Evolutionary conservation across 35 echinoderm and acorn worm species (phyloP).

Genomic region (Acanthaster planci): DNA sequence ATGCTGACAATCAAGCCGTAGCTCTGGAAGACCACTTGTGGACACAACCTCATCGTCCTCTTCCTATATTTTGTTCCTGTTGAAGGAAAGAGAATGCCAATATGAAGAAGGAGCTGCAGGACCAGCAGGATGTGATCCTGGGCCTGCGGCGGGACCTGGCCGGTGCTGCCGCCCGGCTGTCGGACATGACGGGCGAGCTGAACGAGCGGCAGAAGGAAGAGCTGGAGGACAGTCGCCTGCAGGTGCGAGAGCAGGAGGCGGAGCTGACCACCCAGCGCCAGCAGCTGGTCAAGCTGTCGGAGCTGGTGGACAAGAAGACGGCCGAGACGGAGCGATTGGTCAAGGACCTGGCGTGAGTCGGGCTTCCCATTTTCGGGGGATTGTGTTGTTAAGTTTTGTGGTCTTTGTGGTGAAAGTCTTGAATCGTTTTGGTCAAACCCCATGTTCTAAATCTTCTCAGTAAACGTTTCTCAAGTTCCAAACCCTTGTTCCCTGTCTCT

Average conservation of each 20-base stretch:
- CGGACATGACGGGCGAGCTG: constrained; percentile 94
- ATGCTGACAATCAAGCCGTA: no score
- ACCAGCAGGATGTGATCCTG: constrained; percentile 86
- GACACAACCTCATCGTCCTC: no score
- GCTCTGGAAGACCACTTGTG: no score
- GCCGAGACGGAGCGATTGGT: constrained; percentile 51
- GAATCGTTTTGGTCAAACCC: no score
- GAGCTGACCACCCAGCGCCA: constrained; percentile 96
- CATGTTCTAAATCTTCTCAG: no score
- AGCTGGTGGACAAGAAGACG: constrained; percentile 82
- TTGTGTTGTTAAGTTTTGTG: no score
- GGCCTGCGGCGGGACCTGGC: constrained; percentile 84
- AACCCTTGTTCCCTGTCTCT: no score
- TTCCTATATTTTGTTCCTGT: neutral
- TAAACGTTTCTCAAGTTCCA: no score
- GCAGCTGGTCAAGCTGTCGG: constrained; percentile 92
- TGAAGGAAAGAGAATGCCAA: constrained; percentile 77
- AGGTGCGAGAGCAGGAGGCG: constrained; percentile 75
- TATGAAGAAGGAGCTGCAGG: constrained; percentile 88
- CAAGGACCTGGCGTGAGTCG: constrained; percentile 73
- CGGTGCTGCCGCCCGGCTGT: constrained; percentile 84
- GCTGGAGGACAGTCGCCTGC: constrained; percentile 64
- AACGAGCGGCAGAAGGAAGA: constrained; percentile 93
- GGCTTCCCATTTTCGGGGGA: no score
- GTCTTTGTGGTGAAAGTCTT: no score